Conservation (phyloP, 1,140 invertebrate species). For the Apis dorsata region DNA sequence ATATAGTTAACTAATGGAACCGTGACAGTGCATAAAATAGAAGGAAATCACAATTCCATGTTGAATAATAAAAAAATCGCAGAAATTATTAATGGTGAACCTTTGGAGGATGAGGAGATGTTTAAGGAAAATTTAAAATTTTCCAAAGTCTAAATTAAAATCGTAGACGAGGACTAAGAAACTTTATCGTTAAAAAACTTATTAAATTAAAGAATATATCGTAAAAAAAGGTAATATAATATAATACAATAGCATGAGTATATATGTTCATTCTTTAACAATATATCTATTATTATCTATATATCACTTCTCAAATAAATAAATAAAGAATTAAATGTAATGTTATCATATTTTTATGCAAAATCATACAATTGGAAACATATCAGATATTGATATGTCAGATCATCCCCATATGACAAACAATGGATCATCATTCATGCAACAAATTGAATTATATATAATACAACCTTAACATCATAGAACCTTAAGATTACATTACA, state of each 20-base stretch:
- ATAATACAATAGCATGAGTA: background rate
- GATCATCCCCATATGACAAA: slow-evolving; percentile 27
- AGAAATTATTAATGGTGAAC: slow-evolving; percentile 82
- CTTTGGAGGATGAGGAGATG: slow-evolving; percentile 66
- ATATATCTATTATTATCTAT: background rate
- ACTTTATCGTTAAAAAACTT: background rate
- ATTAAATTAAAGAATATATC: too few species aligned
- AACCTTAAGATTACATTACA: too few species aligned
- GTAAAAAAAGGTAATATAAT: too few species aligned
- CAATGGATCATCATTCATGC: background rate
- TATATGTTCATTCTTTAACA: background rate
- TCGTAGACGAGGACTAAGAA: fast-evolving
- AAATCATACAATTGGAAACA: slow-evolving; percentile 27
- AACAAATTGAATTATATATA: slow-evolving; percentile 4
- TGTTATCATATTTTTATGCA: slow-evolving; percentile 40
- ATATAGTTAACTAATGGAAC: slow-evolving; percentile 71
- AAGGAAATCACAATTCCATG: slow-evolving; percentile 87
- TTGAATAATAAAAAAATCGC: slow-evolving; percentile 84
- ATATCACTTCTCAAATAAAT: background rate
- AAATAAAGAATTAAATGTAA: slow-evolving; percentile 17
- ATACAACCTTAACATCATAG: slow-evolving; percentile 5
- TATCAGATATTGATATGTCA: background rate
- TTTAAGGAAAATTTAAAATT: slow-evolving; percentile 67
- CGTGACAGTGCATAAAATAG: slow-evolving; percentile 64
- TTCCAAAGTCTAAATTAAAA: fast-evolving